Conservation (phyloP, 2,113 vertebrate species). For the Corythoichthys haematopterus region DNA sequence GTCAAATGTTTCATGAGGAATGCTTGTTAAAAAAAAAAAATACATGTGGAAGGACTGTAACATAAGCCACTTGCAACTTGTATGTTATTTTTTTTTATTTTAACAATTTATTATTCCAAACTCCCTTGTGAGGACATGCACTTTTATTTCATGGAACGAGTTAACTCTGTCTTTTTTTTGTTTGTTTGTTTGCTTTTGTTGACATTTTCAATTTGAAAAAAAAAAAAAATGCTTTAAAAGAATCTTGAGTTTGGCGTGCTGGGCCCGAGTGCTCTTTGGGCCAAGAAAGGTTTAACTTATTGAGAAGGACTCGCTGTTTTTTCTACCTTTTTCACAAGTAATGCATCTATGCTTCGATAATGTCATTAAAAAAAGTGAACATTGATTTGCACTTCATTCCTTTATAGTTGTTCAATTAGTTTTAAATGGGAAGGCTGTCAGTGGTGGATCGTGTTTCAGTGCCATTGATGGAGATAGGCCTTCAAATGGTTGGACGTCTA, state of each 20-base stretch:
- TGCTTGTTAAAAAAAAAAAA: constrained; percentile 38
- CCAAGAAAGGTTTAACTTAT: constrained; percentile 81
- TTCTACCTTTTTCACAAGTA: constrained; percentile 80
- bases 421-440: neutral
- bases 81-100: constrained; percentile 39
- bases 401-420: neutral
- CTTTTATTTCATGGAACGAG: constrained; percentile 55
- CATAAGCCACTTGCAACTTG: constrained; percentile 61
- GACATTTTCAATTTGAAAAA: constrained; percentile 56
- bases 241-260: constrained; percentile 71
- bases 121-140: constrained; percentile 42
- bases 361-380: constrained; percentile 72
- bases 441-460: no score
- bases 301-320: constrained; percentile 79
- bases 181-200: constrained; percentile 47
- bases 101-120: constrained; percentile 37
- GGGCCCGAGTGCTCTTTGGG: constrained; percentile 52
- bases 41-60: constrained; percentile 58
- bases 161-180: constrained; percentile 42
- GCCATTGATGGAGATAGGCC: no score
- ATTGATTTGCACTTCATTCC: constrained; percentile 54
- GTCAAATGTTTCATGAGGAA: constrained; percentile 66
- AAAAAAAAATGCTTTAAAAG: constrained; percentile 42
- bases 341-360: constrained; percentile 72
- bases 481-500: no score